Base-by-base conservation (phyloP, 2,113 vertebrate genomes). In the Marmota flaviventris region DNA sequence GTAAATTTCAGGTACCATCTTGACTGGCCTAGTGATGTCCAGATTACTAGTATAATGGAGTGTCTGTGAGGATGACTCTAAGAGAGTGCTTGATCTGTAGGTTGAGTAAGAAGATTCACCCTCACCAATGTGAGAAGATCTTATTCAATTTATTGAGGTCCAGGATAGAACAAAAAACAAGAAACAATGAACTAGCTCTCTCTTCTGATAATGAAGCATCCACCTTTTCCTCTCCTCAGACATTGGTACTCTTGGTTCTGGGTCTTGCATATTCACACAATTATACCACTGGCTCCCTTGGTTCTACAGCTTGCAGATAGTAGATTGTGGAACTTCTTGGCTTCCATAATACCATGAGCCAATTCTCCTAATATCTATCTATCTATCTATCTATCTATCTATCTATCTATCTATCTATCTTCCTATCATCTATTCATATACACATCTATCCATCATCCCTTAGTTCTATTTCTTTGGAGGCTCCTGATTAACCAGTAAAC, bases 61-160 rank as follows among this genome's bases (percentile, higher is more conserved):
- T 83, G 79, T 84, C 13, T 37, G 22, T 27, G 77, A 85, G 34
- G 24, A 34, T 8, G 34, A 27, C 11, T 45, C 17, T 34, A 39
- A 56, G 27, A 85, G 70, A 37, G 24, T 22, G 16, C 29, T 70
- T 20, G 32, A 70, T 34, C 17, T 2, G 45, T 39, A 69, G 58
- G 18, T 11, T 2, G 32, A 24, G 25, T 65, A 24, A 32, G 58
- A 45, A 10, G 27, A 61, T 16, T 32, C 3, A 9, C 34, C 42
- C 32, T 51, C 7, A 34, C 27, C 32, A 16, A 13, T 14, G 39
- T 12, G 25, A 6, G 53, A 13, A 51, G 22, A 1, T 0, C 1
- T 12, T 65, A 58, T 51, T 8, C 42, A 51, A n/a, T 34, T 45
- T 16, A 10, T 5, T 2, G 18, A 34, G 61, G 37, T 4, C 29